A percentile compares a stretch with the other conserved stretches of the same genome.
These are phyloP conservation scores for Betta splendens DNA, from an alignment of 2,797 vertebrate species.

Conservation along the genomic window DNA sequence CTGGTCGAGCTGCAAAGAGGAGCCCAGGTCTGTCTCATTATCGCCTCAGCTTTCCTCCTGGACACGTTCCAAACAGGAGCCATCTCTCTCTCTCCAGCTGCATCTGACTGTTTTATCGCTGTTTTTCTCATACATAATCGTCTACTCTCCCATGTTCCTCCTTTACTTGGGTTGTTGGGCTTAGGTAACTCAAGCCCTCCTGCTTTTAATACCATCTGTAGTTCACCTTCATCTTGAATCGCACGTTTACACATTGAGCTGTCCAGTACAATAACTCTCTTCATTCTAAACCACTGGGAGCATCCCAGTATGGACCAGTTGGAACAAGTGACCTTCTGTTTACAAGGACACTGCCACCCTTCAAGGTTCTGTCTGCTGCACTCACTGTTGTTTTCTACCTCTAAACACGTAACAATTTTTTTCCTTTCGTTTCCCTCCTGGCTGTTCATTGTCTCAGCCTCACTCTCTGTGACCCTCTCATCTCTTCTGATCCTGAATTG, in stretches of 20 bases:
- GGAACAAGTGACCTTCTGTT: neutral
- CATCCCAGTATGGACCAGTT: slow-evolving; percentile 34
- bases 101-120: slow-evolving; percentile 21
- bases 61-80: slow-evolving; percentile 61
- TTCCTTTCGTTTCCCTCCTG: slow-evolving; percentile 14
- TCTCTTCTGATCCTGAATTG: slow-evolving; percentile 35
- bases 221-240: slow-evolving; percentile 25
- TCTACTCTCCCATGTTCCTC: no score
- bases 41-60: slow-evolving; percentile 62
- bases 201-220: slow-evolving; percentile 4
- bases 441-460: neutral
- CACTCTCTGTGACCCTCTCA: slow-evolving; percentile 28
- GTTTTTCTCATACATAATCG: slow-evolving; percentile 5
- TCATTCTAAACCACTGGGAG: slow-evolving; percentile 23
- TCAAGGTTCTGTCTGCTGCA: neutral
- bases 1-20: slow-evolving; percentile 47
- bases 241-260: slow-evolving; percentile 23
- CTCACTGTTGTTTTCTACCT: slow-evolving; percentile 3
- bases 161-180: slow-evolving; percentile 14
- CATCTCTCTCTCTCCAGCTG: slow-evolving; percentile 38
- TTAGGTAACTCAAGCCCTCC: neutral
- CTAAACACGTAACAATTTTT: no score
- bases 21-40: slow-evolving; percentile 75
- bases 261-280: slow-evolving; percentile 26
- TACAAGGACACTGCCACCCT: neutral